These are phyloP conservation scores for Magallana nippona DNA, from an alignment of 2,888 invertebrate species.

Conservation along the genomic window DNA sequence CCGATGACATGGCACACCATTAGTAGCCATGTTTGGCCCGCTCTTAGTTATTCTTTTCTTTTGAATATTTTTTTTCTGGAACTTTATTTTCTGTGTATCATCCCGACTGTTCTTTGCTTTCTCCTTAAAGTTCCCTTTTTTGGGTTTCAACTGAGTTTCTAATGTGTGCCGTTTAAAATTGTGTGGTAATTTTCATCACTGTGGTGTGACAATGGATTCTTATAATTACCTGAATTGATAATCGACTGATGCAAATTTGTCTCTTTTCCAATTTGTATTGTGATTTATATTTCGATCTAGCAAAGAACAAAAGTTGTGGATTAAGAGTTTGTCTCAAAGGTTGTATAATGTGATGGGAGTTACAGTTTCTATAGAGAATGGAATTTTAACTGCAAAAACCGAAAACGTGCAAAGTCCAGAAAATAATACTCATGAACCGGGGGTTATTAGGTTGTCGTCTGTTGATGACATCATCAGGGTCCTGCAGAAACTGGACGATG, in stretches of 20 bases:
- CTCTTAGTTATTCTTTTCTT: not conserved
- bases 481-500: conserved; percentile 8
- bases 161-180: too few relatives aligned
- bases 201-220: too few relatives aligned
- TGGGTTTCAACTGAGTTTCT: too few relatives aligned
- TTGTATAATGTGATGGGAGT: not conserved
- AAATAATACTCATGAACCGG: not conserved
- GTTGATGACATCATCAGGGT: conserved; percentile 7
- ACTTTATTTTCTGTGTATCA: not conserved
- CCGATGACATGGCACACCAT: not conserved
- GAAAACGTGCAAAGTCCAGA: conserved; percentile 9
- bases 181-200: too few relatives aligned
- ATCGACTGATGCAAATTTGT: not conserved
- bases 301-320: not conserved
- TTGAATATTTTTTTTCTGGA: not conserved
- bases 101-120: too few relatives aligned
- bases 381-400: not conserved
- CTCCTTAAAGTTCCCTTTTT: too few relatives aligned
- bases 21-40: conserved; percentile 2
- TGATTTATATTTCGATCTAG: not conserved
- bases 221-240: too few relatives aligned
- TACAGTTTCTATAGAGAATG: not conserved
- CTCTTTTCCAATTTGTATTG: not conserved
- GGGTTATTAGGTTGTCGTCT: not conserved
- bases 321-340: not conserved